phyloP scores from a whole-genome alignment of 2,113 vertebrate genomes.

The Chloropsis cyanopogon region DNA sequence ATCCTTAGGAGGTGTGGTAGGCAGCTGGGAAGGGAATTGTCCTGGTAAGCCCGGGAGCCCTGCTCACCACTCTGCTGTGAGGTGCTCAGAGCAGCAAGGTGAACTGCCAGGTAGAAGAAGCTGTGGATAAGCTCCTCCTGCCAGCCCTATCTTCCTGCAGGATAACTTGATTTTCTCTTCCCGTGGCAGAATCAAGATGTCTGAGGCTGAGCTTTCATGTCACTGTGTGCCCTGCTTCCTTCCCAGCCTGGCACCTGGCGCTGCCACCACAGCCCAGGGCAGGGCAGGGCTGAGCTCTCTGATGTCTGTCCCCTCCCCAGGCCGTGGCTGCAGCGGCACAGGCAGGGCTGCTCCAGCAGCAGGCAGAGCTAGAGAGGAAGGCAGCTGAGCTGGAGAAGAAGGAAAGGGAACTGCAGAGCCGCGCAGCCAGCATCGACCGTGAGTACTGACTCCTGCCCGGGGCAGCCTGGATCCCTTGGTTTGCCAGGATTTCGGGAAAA shows the following conservation, averaged over 20 bases:
- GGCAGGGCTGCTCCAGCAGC: constrained; percentile 87
- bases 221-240: not conserved
- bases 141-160: not conserved
- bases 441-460: not conserved
- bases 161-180: not conserved
- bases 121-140: not conserved
- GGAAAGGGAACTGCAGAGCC: constrained; percentile 86
- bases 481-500: not conserved
- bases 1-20: not conserved
- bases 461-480: rapidly evolving
- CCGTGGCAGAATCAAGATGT: not conserved
- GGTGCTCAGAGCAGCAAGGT: not conserved
- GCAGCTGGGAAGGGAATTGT: not conserved
- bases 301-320: constrained; percentile 53
- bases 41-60: not conserved
- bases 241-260: not conserved
- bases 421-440: constrained; percentile 69
- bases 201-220: not conserved
- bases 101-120: not conserved
- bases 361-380: constrained; percentile 93
- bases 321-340: constrained; percentile 82
- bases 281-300: not conserved
- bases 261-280: not conserved
- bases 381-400: constrained; percentile 92
- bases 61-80: not conserved